phyloP scores from a whole-genome alignment of 2,888 invertebrate species.

The Oligia strigilis region DNA sequence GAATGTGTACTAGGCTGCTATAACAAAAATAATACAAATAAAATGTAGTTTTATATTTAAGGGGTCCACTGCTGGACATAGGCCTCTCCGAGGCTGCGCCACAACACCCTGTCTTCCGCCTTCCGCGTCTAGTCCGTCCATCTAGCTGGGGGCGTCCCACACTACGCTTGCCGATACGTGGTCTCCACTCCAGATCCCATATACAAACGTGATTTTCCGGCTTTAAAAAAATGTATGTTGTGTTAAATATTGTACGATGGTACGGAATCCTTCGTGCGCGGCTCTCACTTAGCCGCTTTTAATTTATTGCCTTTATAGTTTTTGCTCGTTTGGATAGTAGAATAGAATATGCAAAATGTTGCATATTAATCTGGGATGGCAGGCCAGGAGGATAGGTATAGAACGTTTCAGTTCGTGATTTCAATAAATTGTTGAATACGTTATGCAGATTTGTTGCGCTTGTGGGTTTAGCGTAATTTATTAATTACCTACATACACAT shows the following conservation, averaged over 20 bases:
- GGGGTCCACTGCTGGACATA: not conserved
- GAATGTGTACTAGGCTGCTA: not conserved
- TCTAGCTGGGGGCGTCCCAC: no score
- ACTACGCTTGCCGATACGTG: no score
- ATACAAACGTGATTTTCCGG: not conserved
- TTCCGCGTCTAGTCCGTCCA: no score
- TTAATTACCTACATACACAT: not conserved
- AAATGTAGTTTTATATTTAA: not conserved
- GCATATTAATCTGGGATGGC: constrained; percentile 34
- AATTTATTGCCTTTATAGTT: constrained; percentile 31
- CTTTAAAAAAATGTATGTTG: not conserved
- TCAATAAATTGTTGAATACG: constrained; percentile 19
- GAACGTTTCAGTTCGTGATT: constrained; percentile 14
- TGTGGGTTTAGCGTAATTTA: no score
- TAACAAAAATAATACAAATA: not conserved
- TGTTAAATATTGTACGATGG: not conserved
- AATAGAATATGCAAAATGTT: constrained; percentile 43
- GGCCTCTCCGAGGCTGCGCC: no score
- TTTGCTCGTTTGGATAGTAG: constrained; percentile 25
- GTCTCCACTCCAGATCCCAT: no score
- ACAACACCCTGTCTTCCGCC: no score
- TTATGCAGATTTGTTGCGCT: constrained; percentile 8
- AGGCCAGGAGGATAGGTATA: not conserved
- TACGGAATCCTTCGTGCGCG: not conserved
- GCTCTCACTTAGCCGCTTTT: not conserved